Conservation (phyloP, 1,140 invertebrate species). For the Drosophila orena region DNA sequence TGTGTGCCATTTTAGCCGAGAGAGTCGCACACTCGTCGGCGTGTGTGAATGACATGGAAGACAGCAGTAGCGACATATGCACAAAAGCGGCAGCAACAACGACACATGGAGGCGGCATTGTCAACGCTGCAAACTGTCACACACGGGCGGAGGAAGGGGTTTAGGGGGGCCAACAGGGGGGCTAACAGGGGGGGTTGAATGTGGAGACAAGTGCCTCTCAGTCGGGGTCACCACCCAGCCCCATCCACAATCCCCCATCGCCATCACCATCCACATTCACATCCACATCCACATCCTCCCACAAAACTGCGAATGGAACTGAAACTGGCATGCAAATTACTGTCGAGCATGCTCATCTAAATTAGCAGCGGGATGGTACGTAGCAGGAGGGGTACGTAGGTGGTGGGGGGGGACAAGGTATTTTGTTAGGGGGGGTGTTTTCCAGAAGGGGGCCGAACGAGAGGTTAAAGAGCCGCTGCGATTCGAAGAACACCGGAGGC, state of each 20-base stretch:
- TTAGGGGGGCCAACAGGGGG: neutral
- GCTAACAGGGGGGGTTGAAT: neutral
- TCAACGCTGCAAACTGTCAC: slow-evolving; percentile 60
- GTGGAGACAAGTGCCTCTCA: slow-evolving; percentile 50
- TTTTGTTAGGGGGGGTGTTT: neutral
- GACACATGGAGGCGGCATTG: slow-evolving; percentile 77
- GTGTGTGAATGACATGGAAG: slow-evolving; percentile 76
- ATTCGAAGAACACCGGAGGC: slow-evolving; percentile 30
- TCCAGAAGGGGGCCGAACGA: neutral
- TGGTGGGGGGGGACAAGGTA: neutral
- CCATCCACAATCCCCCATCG: neutral
- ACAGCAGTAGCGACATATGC: slow-evolving; percentile 47
- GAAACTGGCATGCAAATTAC: slow-evolving; percentile 81
- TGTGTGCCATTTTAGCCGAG: slow-evolving; percentile 75
- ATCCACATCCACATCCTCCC: slow-evolving; percentile 4
- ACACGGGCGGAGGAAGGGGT: neutral
- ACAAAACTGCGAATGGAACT: slow-evolving; percentile 59
- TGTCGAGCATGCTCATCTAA: slow-evolving; percentile 82
- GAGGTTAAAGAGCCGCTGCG: slow-evolving; percentile 9
- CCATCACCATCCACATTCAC: neutral
- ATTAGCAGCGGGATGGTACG: slow-evolving; percentile 54
- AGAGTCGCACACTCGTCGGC: slow-evolving; percentile 75
- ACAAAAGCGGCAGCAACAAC: slow-evolving; percentile 54
- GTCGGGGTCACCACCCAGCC: slow-evolving; percentile 39
- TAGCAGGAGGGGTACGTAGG: slow-evolving; percentile 6